phyloP scores from a whole-genome alignment of 1,140 invertebrate species.

The Drosophila tani region DNA sequence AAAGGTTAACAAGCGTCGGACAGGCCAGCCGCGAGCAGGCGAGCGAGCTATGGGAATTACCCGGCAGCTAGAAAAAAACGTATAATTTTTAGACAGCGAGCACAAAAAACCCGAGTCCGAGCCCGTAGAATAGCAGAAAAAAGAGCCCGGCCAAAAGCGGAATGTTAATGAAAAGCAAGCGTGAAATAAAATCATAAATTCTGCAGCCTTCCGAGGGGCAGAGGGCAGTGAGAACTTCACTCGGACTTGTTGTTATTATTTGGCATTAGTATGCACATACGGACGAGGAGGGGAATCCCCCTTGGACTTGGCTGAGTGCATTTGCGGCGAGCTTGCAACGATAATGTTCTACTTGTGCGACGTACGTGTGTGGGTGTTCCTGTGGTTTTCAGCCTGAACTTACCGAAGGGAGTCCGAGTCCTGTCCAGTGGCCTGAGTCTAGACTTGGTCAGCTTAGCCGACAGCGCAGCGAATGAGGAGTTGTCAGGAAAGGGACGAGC shows the following conservation, averaged over 20 bases:
- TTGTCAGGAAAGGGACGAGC: slow-evolving; percentile 17
- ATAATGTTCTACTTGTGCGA: slow-evolving; percentile 61
- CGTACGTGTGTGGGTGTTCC: slow-evolving; percentile 29
- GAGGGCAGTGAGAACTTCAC: not conserved
- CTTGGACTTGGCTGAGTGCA: slow-evolving; percentile 64
- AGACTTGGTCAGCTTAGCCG: slow-evolving; percentile 69
- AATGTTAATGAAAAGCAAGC: slow-evolving; percentile 83
- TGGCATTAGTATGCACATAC: slow-evolving; percentile 61
- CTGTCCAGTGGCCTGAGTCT: slow-evolving; percentile 40
- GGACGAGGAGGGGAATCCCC: slow-evolving; percentile 6
- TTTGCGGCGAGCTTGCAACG: slow-evolving; percentile 72
- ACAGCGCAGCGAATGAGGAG: slow-evolving; percentile 16
- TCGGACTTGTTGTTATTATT: slow-evolving; percentile 56
- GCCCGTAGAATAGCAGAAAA: slow-evolving; percentile 26
- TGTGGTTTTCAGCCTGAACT: slow-evolving; percentile 41
- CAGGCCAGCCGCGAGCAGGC: slow-evolving; percentile 22
- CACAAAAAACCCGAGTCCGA: slow-evolving; percentile 13
- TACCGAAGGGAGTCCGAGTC: slow-evolving; percentile 19
- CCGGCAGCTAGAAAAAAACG: slow-evolving; percentile 56
- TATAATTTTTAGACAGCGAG: slow-evolving; percentile 72
- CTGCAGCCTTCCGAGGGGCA: slow-evolving; percentile 43
- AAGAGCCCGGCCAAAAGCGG: slow-evolving; percentile 29
- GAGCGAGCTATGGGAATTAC: slow-evolving; percentile 49
- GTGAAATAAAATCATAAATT: slow-evolving; percentile 84
- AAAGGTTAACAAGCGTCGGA: slow-evolving; percentile 80